phyloP scores from a whole-genome alignment of 2,113 vertebrate species.

The Athene noctua region DNA sequence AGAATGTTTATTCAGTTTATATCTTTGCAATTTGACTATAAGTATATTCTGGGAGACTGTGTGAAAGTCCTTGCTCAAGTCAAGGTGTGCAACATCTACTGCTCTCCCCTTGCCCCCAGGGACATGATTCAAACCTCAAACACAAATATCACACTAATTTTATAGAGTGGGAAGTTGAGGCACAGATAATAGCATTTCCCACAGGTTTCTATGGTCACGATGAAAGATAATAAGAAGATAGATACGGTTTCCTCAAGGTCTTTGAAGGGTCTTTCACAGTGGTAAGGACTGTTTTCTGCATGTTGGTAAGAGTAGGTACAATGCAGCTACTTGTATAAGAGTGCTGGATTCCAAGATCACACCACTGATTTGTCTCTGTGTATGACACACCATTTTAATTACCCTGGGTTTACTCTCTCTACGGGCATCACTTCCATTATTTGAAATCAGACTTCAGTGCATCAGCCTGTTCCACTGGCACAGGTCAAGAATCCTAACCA shows the following conservation, averaged over 20 bases:
- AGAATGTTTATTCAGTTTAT: not conserved
- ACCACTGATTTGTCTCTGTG: not conserved
- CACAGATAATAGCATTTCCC: not conserved
- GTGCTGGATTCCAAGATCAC: not conserved
- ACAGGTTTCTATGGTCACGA: not conserved
- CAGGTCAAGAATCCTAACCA: not conserved
- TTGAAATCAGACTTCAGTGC: not conserved
- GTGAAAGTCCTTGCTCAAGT: not conserved
- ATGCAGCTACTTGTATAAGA: not conserved
- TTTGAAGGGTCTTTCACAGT: not conserved
- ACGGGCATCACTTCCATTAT: not conserved
- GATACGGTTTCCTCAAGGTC: not conserved
- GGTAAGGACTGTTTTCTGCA: not conserved
- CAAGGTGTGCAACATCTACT: fast-evolving
- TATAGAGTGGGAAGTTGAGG: not conserved
- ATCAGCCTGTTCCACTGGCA: fast-evolving
- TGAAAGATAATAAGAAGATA: not conserved
- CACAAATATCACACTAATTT: not conserved
- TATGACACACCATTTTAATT: not conserved
- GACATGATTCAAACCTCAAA: not conserved
- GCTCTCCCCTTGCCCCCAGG: not conserved
- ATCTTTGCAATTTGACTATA: not conserved
- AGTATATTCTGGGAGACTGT: not conserved
- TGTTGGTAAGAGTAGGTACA: not conserved
- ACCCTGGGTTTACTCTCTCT: not conserved